Evolutionary conservation across 2,113 vertebrate genomes (phyloP), one percentile per base, ranked within the genome.

Genomic region (Dipodomys spectabilis): DNA sequence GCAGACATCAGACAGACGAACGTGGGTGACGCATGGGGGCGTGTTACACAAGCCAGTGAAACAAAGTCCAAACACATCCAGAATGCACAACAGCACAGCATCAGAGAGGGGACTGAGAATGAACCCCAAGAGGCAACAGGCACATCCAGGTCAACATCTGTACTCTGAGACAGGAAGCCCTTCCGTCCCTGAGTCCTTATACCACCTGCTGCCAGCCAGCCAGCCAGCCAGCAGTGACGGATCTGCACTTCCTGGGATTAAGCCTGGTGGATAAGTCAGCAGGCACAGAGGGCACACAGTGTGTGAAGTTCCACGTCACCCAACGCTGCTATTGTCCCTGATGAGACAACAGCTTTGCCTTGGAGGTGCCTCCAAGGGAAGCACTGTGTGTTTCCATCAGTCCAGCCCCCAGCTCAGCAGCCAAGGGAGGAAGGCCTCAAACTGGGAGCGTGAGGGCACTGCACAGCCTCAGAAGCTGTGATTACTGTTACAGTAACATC

Each of bases 101-200:
- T 25, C 44, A 53, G 0, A 4, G 35, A 60, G 86, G 0, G 0
- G 57, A 16, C 1, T 57, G 80, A 18, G 22, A 23, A 68, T 57
- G 53, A 57, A 57, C 53, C 53, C 49, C 53, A 45, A 73, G 69
- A 88, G 60, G 35, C 39, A 91, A 85, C 15, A 15, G 83, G 82
- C 89, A n/a, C 71, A n/a, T 62, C 75, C n/a, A 72, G 53, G 25
- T 4, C 1, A 2, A 53, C 0, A 7, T 32, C 64, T 6, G 80
- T 35, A 11, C 12, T 39, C 75, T 12, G 68, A n/a, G 68, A 86
- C 62, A 64, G 84, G 65, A 15, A 9, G 79, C 35, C 20, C 57
- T 65, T 32, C 30, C 53, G 39, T 19, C 49, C 69, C 7, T 62
- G 69, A 78, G 85, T 53, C 71, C 68, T 77, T 35, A 87, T 53